Percentiles rank a stretch among this genome's conserved stretches.
Evolutionary conservation across 2,113 vertebrate species (phyloP).

Genomic region (Epinephelus moara): DNA sequence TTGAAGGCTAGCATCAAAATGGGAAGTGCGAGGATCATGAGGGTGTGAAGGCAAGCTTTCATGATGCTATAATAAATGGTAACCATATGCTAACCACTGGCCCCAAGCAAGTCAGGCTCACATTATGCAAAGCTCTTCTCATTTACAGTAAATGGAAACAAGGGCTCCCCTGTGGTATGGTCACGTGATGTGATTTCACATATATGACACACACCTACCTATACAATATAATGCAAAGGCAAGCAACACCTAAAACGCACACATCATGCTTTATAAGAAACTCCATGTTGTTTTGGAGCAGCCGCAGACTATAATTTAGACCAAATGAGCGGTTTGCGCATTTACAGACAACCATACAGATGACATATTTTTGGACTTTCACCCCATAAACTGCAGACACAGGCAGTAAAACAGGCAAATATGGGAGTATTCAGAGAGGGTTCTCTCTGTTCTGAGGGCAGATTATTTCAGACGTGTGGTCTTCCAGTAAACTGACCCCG

Average conservation of each 20-base stretch:
- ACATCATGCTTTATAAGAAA: slow-evolving; percentile 71
- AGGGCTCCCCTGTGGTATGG: slow-evolving; percentile 66
- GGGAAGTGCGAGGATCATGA: slow-evolving; percentile 20
- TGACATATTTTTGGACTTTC: slow-evolving; percentile 81
- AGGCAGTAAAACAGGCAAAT: slow-evolving; percentile 72
- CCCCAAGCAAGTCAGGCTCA: slow-evolving; percentile 32
- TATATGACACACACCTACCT: slow-evolving; percentile 32
- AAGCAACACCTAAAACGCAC: slow-evolving; percentile 73
- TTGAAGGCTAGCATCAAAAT: slow-evolving; percentile 20
- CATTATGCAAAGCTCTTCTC: slow-evolving; percentile 60
- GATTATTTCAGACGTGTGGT: slow-evolving; percentile 77
- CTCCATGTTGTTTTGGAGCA: slow-evolving; percentile 67
- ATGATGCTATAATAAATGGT: slow-evolving; percentile 31
- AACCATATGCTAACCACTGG: slow-evolving; percentile 31
- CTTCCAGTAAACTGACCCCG: slow-evolving; percentile 65
- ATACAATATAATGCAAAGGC: slow-evolving; percentile 45
- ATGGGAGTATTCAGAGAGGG: slow-evolving; percentile 65
- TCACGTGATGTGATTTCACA: slow-evolving; percentile 47
- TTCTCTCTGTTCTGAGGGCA: slow-evolving; percentile 66
- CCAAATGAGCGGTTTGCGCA: slow-evolving; percentile 77
- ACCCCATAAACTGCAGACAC: slow-evolving; percentile 77
- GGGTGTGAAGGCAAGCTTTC: slow-evolving; percentile 34
- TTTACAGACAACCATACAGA: slow-evolving; percentile 78
- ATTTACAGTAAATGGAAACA: slow-evolving; percentile 71
- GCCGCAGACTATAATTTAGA: slow-evolving; percentile 79